Conservation (phyloP, 2,797 vertebrate species). For the Eleutherodactylus coqui region DNA sequence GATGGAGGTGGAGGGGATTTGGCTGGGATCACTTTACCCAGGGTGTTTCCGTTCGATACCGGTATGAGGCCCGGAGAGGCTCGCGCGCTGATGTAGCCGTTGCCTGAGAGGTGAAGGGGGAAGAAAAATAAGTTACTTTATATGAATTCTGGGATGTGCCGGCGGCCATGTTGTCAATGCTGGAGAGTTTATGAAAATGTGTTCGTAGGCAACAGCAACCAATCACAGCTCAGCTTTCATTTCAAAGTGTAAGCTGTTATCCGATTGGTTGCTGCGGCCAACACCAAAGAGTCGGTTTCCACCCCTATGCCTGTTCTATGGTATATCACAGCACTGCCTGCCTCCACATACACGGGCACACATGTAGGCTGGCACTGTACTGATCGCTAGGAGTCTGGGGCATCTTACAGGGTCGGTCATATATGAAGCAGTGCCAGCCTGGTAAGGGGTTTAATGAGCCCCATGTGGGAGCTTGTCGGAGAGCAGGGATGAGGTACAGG, state of each 20-base stretch:
- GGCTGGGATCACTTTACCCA: conserved; percentile 89
- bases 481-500: background rate
- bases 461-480: too few relatives aligned
- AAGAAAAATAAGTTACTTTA: background rate
- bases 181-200: too few relatives aligned
- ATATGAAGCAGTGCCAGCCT: background rate
- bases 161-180: background rate
- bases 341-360: background rate
- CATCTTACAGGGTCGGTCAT: background rate
- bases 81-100: conserved; percentile 93
- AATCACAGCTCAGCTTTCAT: background rate
- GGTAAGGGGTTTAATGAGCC: background rate
- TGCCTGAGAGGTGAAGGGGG: conserved; percentile 76
- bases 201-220: background rate
- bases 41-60: conserved; percentile 91
- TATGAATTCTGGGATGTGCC: background rate
- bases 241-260: background rate
- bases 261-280: too few relatives aligned
- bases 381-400: background rate
- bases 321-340: background rate
- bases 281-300: too few relatives aligned
- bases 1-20: conserved; percentile 86
- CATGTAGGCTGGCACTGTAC: background rate
- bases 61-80: conserved; percentile 93
- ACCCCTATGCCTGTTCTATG: background rate